These are phyloP conservation scores for Rhysida immarginata DNA, from an alignment of 1,140 invertebrate species.

Conservation along the genomic window DNA sequence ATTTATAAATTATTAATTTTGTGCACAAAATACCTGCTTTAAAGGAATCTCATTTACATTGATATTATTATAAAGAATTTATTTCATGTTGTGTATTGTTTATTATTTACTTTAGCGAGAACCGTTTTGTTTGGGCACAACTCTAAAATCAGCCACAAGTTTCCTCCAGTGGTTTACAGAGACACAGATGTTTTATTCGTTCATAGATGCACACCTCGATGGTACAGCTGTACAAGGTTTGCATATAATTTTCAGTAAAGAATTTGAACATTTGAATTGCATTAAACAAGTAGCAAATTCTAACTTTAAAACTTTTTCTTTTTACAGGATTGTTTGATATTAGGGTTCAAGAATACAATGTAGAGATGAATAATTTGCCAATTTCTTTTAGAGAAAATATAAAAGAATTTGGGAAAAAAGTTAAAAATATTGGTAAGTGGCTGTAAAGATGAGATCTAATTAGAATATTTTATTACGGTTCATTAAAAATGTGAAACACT, in stretches of 20 bases:
- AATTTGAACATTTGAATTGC: not conserved
- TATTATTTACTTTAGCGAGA: slow-evolving; percentile 37
- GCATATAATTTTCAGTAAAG: not conserved
- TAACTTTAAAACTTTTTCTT: slow-evolving; percentile 8
- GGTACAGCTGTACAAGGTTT: slow-evolving; percentile 10
- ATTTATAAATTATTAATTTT: not conserved
- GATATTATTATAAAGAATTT: not conserved
- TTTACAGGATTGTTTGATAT: slow-evolving; percentile 25
- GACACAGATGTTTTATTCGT: slow-evolving; percentile 56
- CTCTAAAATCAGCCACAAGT: slow-evolving; percentile 42
- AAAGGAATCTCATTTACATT: not conserved
- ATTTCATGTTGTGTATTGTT: not conserved
- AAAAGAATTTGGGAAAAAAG: slow-evolving; percentile 10
- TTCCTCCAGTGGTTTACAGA: slow-evolving; percentile 71
- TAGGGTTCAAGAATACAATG: slow-evolving; percentile 21
- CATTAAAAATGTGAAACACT: too few species aligned
- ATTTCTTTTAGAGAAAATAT: slow-evolving; percentile 8
- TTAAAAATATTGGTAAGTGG: slow-evolving; percentile 11
- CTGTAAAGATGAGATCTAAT: too few species aligned
- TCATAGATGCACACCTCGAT: slow-evolving; percentile 25
- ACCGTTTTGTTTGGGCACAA: slow-evolving; percentile 34
- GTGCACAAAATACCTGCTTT: not conserved
- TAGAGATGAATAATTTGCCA: slow-evolving; percentile 9
- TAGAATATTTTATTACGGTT: too few species aligned
- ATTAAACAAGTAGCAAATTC: not conserved